These are phyloP conservation scores for Henricia sp. DNA, from an alignment of 53 echinoderm and acorn worm species.

Conservation along the genomic window DNA sequence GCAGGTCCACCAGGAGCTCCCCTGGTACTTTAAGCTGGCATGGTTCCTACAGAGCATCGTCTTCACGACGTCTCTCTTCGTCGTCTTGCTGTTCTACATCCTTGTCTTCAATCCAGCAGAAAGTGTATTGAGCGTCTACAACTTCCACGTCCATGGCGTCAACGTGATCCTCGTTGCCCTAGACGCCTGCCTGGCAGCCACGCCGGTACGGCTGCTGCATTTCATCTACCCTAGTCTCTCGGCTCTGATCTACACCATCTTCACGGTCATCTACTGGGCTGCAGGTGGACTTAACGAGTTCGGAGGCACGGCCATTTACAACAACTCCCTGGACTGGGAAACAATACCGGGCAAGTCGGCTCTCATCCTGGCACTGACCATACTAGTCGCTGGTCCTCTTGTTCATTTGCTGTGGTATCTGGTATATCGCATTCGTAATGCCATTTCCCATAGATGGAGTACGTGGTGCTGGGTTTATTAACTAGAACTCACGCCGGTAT, in stretches of 20 bases:
- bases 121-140: slow-evolving; percentile 49
- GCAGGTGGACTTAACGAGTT: slow-evolving; percentile 78
- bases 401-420: slow-evolving; percentile 72
- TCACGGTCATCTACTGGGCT: slow-evolving; percentile 72
- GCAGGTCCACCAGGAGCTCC: slow-evolving; percentile 2
- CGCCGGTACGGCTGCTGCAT: slow-evolving; percentile 80
- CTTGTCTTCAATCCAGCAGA: slow-evolving; percentile 71
- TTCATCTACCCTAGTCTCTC: slow-evolving; percentile 63
- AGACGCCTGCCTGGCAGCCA: slow-evolving; percentile 73
- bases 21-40: slow-evolving; percentile 74
- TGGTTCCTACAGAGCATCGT: slow-evolving; percentile 74
- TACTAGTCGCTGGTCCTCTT: slow-evolving; percentile 69
- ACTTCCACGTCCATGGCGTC: slow-evolving; percentile 80
- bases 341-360: slow-evolving; percentile 27
- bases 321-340: slow-evolving; percentile 74
- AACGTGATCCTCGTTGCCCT: slow-evolving; percentile 67
- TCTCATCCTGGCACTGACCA: slow-evolving; percentile 49
- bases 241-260: slow-evolving; percentile 72
- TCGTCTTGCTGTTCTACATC: slow-evolving; percentile 72
- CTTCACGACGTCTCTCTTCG: slow-evolving; percentile 63
- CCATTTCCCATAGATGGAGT: slow-evolving; percentile 56
- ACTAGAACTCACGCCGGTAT: no score
- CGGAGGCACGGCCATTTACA: slow-evolving; percentile 74
- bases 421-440: slow-evolving; percentile 67
- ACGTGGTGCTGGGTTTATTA: slow-evolving; percentile 29